These are phyloP conservation scores for Dendrocincla tyrannina DNA, from an alignment of 2,797 vertebrate species.

Conservation along the genomic window DNA sequence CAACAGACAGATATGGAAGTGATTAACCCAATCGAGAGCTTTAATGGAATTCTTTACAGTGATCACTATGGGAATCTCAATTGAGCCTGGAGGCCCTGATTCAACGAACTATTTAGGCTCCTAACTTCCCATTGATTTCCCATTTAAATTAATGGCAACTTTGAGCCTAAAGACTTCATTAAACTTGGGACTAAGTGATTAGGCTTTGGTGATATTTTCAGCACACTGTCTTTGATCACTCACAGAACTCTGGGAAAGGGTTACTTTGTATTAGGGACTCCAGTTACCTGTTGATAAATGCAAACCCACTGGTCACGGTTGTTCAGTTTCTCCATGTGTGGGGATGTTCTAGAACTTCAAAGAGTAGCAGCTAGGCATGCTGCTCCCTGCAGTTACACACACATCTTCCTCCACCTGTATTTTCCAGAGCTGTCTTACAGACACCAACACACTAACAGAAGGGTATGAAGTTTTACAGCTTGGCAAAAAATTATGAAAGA, in stretches of 20 bases:
- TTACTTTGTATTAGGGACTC: background rate
- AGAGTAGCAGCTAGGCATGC: background rate
- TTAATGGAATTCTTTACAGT: background rate
- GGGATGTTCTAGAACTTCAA: background rate
- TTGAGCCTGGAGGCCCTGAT: slow-evolving; percentile 14
- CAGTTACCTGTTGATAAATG: background rate
- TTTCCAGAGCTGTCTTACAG: background rate
- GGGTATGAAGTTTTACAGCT: background rate
- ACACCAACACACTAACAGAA: background rate
- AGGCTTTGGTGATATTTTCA: slow-evolving; percentile 15
- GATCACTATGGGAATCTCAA: slow-evolving; percentile 16
- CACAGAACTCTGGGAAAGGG: background rate
- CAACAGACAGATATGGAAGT: background rate
- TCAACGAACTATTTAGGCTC: slow-evolving; percentile 36
- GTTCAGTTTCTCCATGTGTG: rapidly evolving
- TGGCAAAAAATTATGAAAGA: background rate
- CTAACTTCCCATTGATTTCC: slow-evolving; percentile 36
- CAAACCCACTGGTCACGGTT: background rate
- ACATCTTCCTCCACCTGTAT: background rate
- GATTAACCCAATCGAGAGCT: background rate
- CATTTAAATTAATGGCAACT: slow-evolving; percentile 45
- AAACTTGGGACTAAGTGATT: background rate
- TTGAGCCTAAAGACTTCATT: slow-evolving; percentile 37
- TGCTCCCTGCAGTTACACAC: background rate
- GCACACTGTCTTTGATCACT: background rate